Evolutionary conservation across 2,797 vertebrate genomes (phyloP), one percentile per base, ranked within the genome.

Genomic region (Paedocypris micromegethes): DNA sequence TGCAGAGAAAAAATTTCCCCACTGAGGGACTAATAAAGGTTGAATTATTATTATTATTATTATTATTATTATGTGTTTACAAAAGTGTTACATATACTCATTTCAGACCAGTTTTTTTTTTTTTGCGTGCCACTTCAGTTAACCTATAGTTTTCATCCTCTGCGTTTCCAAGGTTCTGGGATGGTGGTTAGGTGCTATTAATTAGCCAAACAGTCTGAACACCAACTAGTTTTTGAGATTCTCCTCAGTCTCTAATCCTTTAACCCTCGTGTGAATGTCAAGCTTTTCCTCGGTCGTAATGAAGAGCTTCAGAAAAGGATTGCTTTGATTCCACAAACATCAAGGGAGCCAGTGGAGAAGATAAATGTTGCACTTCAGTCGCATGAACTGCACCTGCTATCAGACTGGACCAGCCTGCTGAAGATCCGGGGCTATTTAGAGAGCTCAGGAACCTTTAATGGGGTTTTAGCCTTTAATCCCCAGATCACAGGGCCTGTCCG

Each of bases 401-500:
- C 59, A 54, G 62, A 41, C 0, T 70, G 66, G 77, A 62, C 46
- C 2, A 56, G 77, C 40, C 62, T 68, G 51, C 58, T 70, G 79
- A 77, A 82, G 77, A 80, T 82, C 76, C 66, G 57, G 79, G 71
- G 72, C 60, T 78, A 43, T 79, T 83, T 81, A 66, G 63, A 64
- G 47, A 77, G 70, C 66, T 52, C 48, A 65, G 57, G 62, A 53
- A 70, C 66, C 70, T 67, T 73, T 57, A 75, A 79, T 59, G 64
- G 69, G 67, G 23, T 64, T 77, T 81, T 81, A 82, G 75, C 73
- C 79, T 76, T 82, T 82, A 82, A 84, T 83, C 72, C 74, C 72
- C 65, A 41, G 69, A 72, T 83, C 78, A 68, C 38, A 66, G 67
- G 69, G 72, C 37, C 7, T 44, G 9, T 68, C 56, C n/a, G 49